These are phyloP conservation scores for Bicyclus anynana DNA, from an alignment of 1,140 invertebrate species.

Conservation along the genomic window DNA sequence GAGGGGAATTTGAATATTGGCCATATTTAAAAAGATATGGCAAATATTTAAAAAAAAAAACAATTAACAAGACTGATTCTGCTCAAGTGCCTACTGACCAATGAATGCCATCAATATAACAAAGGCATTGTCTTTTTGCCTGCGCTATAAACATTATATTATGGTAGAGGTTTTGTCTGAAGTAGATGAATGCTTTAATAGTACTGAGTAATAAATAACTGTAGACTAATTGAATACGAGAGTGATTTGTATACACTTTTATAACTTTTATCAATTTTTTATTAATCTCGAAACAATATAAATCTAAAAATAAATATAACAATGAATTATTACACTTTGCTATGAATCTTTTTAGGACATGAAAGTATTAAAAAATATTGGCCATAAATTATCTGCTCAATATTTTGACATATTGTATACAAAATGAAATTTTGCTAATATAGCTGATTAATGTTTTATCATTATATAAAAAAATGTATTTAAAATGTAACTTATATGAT, in stretches of 20 bases:
- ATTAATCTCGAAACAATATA: neutral
- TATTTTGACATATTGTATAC: conserved; percentile 20
- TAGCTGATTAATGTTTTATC: conserved; percentile 24
- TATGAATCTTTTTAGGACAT: neutral
- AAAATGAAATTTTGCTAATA: conserved; percentile 17
- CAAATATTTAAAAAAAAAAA: too few relatives aligned
- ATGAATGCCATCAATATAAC: neutral
- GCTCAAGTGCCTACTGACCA: neutral
- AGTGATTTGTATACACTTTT: conserved; percentile 4
- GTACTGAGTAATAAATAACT: conserved; percentile 6
- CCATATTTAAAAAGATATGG: too few relatives aligned
- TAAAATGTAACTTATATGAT: conserved; percentile 7
- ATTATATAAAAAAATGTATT: conserved; percentile 11
- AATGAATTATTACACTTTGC: neutral
- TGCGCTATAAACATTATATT: neutral
- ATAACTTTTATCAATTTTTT: neutral
- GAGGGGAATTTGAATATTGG: too few relatives aligned
- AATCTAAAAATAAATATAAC: neutral
- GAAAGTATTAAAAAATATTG: neutral
- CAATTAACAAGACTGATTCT: neutral
- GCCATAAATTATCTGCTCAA: conserved; percentile 26
- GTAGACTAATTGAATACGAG: neutral
- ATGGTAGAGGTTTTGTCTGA: conserved; percentile 13
- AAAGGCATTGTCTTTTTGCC: conserved; percentile 1
- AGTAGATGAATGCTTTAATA: conserved; percentile 13